Conservation (phyloP, 1,140 invertebrate species). For the Papilio helenus region DNA sequence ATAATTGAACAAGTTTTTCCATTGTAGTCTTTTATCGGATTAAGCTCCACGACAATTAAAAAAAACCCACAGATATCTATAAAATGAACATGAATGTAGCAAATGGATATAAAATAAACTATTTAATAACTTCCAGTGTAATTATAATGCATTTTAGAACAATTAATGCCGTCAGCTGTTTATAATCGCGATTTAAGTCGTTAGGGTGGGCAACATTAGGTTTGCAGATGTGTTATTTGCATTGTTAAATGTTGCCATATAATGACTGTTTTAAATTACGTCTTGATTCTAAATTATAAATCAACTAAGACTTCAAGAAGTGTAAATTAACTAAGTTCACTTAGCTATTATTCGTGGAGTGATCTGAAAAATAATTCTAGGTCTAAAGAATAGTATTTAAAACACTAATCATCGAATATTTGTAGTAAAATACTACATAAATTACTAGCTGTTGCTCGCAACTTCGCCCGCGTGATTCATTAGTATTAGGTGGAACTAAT, state of each 20-base stretch:
- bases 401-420: too few species aligned
- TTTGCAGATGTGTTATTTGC: conserved; percentile 49
- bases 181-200: conserved; percentile 53
- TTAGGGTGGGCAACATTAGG: conserved; percentile 48
- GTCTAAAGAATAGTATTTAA: too few species aligned
- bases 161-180: conserved; percentile 51
- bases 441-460: too few species aligned
- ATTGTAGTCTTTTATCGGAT: too few species aligned
- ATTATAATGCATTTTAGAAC: conserved; percentile 48
- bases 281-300: not conserved
- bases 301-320: not conserved
- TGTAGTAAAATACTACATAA: too few species aligned
- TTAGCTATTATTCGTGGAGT: too few species aligned
- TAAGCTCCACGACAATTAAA: too few species aligned
- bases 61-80: not conserved
- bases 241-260: conserved; percentile 14
- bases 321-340: not conserved
- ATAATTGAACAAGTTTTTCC: too few species aligned
- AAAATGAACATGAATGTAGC: not conserved
- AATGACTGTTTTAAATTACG: conserved; percentile 11
- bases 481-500: too few species aligned
- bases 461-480: too few species aligned
- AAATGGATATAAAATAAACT: not conserved
- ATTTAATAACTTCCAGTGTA: conserved; percentile 36
- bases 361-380: too few species aligned